These are phyloP conservation scores for Mungos mungo DNA, from an alignment of 2,113 vertebrate genomes.

Conservation along the genomic window DNA sequence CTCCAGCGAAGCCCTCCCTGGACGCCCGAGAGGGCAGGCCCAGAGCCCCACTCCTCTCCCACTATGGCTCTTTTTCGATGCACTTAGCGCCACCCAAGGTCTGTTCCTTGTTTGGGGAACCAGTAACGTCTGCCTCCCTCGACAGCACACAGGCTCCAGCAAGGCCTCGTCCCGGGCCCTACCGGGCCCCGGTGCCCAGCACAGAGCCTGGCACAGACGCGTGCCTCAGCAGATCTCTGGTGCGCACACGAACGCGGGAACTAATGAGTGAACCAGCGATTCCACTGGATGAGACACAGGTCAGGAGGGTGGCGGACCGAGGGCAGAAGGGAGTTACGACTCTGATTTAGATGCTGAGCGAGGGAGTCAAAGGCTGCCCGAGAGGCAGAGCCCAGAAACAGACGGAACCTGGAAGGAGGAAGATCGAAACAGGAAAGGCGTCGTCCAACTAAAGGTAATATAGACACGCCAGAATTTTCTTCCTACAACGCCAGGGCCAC, in stretches of 20 bases:
- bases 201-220: background rate
- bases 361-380: background rate
- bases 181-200: background rate
- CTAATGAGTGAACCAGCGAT: rapidly evolving
- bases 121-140: background rate
- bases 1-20: background rate
- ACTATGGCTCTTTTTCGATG: background rate
- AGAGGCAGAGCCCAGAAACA: background rate
- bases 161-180: too few relatives aligned
- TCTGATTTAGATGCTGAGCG: background rate
- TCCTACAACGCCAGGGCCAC: background rate
- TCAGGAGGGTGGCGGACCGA: background rate
- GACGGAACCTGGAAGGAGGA: background rate
- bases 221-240: background rate
- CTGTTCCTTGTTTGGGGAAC: background rate
- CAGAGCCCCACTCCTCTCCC: background rate
- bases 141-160: background rate
- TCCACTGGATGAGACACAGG: background rate
- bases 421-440: background rate
- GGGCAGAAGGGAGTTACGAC: rapidly evolving
- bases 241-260: background rate
- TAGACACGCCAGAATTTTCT: background rate
- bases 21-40: too few relatives aligned
- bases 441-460: background rate
- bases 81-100: too few relatives aligned